phyloP scores from a whole-genome alignment of 2,888 invertebrate species.

The Melipona beecheii region DNA sequence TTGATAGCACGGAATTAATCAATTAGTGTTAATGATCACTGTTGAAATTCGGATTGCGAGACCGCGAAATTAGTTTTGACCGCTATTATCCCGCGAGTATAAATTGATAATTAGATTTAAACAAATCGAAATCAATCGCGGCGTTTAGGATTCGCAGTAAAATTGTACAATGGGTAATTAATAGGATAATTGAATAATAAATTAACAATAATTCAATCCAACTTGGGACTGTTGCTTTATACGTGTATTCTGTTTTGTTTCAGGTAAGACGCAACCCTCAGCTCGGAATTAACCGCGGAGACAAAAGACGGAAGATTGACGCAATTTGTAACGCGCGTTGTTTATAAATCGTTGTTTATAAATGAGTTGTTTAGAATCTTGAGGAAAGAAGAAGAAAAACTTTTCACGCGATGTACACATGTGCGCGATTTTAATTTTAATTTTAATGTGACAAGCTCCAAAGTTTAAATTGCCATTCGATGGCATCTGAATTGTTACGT shows the following conservation, averaged over 20 bases:
- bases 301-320: too few relatives aligned
- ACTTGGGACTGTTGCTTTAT: background rate
- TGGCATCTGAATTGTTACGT: too few relatives aligned
- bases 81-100: background rate
- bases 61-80: slow-evolving; percentile 2
- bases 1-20: background rate
- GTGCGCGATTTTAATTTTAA: background rate
- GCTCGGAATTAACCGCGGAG: too few relatives aligned
- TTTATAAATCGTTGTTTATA: too few relatives aligned
- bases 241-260: background rate
- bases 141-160: background rate
- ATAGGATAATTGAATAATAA: background rate
- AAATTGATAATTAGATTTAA: background rate
- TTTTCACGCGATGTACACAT: background rate
- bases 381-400: background rate
- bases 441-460: background rate
- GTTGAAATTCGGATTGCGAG: background rate
- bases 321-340: background rate
- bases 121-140: background rate
- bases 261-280: background rate
- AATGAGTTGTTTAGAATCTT: background rate
- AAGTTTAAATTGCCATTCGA: background rate
- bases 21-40: background rate
- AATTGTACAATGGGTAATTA: background rate
- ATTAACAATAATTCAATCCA: too few relatives aligned